Percentiles rank a stretch among this genome's conserved stretches.
phyloP scores from a whole-genome alignment of 2,113 vertebrate genomes.

The Chloebia gouldiae region DNA sequence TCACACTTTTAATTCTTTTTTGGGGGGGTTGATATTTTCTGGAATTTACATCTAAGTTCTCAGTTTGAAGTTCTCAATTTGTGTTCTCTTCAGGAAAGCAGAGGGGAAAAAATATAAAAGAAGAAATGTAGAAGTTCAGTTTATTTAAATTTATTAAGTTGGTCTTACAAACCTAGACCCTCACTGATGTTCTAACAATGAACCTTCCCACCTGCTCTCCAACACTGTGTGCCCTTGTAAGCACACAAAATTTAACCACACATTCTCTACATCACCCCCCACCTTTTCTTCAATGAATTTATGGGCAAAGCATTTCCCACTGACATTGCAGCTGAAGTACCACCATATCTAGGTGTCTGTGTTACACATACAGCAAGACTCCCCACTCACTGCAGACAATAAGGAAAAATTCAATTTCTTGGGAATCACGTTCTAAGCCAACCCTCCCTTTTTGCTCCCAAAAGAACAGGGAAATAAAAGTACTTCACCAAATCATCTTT shows the following conservation, averaged over 20 bases:
- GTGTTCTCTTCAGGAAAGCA: neutral
- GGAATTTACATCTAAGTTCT: neutral
- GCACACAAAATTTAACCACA: neutral
- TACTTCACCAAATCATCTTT: conserved; percentile 12
- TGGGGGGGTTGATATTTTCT: neutral
- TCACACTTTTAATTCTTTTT: neutral
- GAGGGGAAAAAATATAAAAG: accelerated
- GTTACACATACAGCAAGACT: neutral
- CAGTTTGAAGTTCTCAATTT: neutral
- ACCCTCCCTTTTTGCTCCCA: neutral
- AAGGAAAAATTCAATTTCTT: conserved; percentile 57
- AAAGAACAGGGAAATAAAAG: neutral
- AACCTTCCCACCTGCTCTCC: neutral
- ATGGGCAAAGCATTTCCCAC: neutral
- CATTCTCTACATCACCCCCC: neutral
- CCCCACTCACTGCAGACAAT: neutral
- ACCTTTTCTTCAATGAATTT: neutral
- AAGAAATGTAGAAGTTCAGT: neutral
- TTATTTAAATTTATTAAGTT: neutral
- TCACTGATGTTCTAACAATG: neutral
- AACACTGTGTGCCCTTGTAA: neutral
- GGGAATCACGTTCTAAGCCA: conserved; percentile 39
- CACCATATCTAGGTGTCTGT: neutral
- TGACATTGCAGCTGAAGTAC: neutral
- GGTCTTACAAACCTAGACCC: neutral